A percentile compares a stretch with the other conserved stretches of the same genome.
These are phyloP conservation scores for Ophraella communa DNA, from an alignment of 2,888 invertebrate species.

Conservation along the genomic window DNA sequence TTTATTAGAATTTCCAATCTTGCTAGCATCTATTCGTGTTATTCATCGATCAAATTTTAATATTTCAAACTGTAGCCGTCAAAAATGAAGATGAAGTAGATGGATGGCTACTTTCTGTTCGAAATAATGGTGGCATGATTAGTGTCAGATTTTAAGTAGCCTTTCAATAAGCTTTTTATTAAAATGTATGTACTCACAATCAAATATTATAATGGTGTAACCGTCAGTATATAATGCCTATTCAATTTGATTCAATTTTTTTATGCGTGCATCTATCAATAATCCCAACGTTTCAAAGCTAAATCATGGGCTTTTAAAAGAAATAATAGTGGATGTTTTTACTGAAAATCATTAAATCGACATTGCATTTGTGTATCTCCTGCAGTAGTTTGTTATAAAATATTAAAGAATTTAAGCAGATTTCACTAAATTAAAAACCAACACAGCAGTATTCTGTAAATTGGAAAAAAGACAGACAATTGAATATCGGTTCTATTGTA, in stretches of 20 bases:
- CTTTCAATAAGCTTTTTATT: slow-evolving; percentile 39
- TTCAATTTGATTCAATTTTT: slow-evolving; percentile 30
- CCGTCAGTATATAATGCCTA: slow-evolving; percentile 21
- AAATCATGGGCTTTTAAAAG: too few relatives aligned
- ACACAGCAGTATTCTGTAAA: too few relatives aligned
- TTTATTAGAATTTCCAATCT: slow-evolving; percentile 11
- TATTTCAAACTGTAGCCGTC: slow-evolving; percentile 36
- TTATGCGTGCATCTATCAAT: not conserved
- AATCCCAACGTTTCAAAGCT: not conserved
- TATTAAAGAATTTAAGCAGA: too few relatives aligned
- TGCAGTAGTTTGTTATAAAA: too few relatives aligned
- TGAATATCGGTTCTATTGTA: too few relatives aligned
- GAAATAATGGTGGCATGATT: slow-evolving; percentile 22
- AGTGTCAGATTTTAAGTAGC: slow-evolving; percentile 40
- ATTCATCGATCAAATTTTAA: slow-evolving; percentile 32
- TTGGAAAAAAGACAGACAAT: too few relatives aligned
- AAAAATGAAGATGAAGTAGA: slow-evolving; percentile 37
- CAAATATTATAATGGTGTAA: slow-evolving; percentile 30
- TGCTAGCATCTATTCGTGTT: slow-evolving; percentile 15
- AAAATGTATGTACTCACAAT: slow-evolving; percentile 36
- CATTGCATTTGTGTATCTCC: too few relatives aligned
- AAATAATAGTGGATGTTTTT: too few relatives aligned
- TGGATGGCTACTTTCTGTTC: slow-evolving; percentile 36
- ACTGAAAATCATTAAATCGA: too few relatives aligned
- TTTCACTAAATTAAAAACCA: too few relatives aligned